phyloP scores from a whole-genome alignment of 2,888 invertebrate species.

The Pollenia angustigena region DNA sequence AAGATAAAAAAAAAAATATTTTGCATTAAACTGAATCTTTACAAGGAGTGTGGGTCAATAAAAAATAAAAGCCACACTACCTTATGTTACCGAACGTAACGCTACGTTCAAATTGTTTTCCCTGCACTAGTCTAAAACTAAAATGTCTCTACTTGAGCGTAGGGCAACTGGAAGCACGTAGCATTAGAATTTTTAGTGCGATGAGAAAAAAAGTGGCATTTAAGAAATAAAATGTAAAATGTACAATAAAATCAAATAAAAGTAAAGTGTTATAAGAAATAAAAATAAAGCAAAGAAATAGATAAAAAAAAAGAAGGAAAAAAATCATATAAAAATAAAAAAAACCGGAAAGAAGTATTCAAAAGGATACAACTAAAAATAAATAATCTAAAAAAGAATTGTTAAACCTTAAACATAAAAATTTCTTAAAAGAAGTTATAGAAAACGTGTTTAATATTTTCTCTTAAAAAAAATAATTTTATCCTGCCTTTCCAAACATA shows the following conservation, averaged over 20 bases:
- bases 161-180: conserved; percentile 49
- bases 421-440: not conserved
- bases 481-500: not conserved
- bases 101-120: conserved; percentile 25
- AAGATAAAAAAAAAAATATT: conserved; percentile 6
- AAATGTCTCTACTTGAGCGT: conserved; percentile 62
- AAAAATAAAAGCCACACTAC: conserved; percentile 14
- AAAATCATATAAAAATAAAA: conserved; percentile 44
- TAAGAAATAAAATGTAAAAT: conserved; percentile 53
- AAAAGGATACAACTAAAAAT: conserved; percentile 24
- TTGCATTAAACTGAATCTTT: not conserved
- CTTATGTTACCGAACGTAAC: conserved; percentile 29
- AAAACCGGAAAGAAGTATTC: conserved; percentile 33
- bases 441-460: conserved; percentile 11
- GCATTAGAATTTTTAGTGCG: conserved; percentile 55
- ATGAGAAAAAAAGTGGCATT: conserved; percentile 67
- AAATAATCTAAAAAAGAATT: not conserved
- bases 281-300: conserved; percentile 45
- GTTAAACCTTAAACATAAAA: conserved; percentile 6
- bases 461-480: not conserved
- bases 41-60: not conserved
- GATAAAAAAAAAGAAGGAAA: conserved; percentile 4
- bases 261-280: conserved; percentile 75
- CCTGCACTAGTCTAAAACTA: conserved; percentile 40
- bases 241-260: conserved; percentile 71